These are phyloP conservation scores for Leptopilina syphax DNA, from an alignment of 2,888 invertebrate species.

Conservation along the genomic window DNA sequence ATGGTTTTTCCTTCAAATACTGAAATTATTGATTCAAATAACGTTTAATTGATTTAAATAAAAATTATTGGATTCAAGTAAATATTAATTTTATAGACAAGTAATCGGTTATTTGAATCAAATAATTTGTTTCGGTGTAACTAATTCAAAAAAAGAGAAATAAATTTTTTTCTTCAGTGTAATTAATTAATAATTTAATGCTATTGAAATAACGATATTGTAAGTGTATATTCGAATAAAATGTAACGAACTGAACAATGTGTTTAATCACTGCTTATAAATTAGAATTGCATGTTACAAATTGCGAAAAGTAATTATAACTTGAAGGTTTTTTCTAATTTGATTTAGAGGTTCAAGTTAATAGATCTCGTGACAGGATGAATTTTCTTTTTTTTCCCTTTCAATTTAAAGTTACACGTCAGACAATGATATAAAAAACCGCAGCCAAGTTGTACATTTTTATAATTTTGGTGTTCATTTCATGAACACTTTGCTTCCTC, in stretches of 20 bases:
- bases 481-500: no score
- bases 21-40: no score
- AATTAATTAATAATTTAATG: neutral
- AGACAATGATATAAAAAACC: neutral
- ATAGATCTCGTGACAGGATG: conserved; percentile 31
- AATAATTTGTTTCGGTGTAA: no score
- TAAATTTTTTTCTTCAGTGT: no score
- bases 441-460: no score
- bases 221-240: neutral
- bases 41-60: no score
- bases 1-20: no score
- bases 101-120: no score
- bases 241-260: neutral
- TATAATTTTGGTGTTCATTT: no score
- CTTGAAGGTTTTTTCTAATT: conserved; percentile 15
- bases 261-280: conserved; percentile 8
- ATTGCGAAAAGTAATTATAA: conserved; percentile 26
- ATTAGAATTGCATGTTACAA: conserved; percentile 20
- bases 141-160: no score
- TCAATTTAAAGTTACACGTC: conserved; percentile 13
- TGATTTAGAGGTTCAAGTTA: conserved; percentile 17
- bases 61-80: no score
- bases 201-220: neutral
- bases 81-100: no score
- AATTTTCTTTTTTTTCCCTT: neutral